Evolutionary conservation across 1,140 invertebrate genomes (phyloP).

Genomic region (Asobara japonica): DNA sequence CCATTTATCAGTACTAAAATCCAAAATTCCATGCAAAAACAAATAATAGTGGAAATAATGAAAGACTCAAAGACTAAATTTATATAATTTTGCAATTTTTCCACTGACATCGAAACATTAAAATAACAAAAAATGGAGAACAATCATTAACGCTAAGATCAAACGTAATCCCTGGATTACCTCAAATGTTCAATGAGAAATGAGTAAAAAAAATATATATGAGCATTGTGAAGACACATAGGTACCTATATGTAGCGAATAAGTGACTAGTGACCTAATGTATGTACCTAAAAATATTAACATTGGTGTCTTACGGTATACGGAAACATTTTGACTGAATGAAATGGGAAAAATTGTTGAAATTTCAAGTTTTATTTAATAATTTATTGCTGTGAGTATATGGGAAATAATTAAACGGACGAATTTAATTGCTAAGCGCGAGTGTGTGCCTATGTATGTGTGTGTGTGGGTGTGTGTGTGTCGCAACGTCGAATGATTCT

Average conservation of each 20-base stretch:
- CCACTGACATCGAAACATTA: neutral
- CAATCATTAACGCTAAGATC: conserved; percentile 3
- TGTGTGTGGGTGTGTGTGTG: too few relatives aligned
- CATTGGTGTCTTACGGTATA: neutral
- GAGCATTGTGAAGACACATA: neutral
- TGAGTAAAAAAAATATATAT: neutral
- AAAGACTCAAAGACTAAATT: too few relatives aligned
- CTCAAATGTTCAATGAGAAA: neutral
- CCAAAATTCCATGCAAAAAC: too few relatives aligned
- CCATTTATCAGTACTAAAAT: too few relatives aligned
- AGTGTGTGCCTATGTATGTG: too few relatives aligned
- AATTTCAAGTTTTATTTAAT: too few relatives aligned
- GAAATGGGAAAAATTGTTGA: neutral
- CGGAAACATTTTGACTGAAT: neutral
- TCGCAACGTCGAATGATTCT: neutral
- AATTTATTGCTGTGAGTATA: too few relatives aligned
- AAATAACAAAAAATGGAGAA: neutral
- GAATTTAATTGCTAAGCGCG: too few relatives aligned
- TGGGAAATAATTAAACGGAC: too few relatives aligned
- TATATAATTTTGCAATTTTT: too few relatives aligned
- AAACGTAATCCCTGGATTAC: neutral
- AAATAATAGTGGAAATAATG: too few relatives aligned
- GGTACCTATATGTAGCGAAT: neutral
- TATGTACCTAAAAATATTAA: conserved; percentile 4
- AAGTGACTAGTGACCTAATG: conserved; percentile 15